Percentiles rank a stretch among this genome's conserved stretches.
These are phyloP conservation scores for Drosophila tanythrix DNA, from an alignment of 2,888 invertebrate genomes.

Conservation along the genomic window DNA sequence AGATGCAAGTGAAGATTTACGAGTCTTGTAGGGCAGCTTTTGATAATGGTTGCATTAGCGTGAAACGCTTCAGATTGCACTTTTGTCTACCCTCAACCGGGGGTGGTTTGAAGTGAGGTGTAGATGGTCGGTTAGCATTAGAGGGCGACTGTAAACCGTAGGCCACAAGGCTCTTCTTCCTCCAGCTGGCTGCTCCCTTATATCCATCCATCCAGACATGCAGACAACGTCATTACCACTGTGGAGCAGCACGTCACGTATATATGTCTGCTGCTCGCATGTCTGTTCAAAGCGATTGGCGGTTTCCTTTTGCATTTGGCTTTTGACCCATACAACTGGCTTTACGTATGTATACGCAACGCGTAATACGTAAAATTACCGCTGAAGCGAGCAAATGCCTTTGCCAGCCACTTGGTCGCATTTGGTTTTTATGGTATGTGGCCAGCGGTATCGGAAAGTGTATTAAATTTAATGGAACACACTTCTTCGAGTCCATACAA, in stretches of 20 bases:
- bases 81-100: conserved; percentile 39
- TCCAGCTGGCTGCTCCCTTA: background rate
- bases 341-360: conserved; percentile 41
- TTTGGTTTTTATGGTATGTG: conserved; percentile 54
- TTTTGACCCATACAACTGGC: conserved; percentile 55
- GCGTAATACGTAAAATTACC: conserved; percentile 48
- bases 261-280: conserved; percentile 61
- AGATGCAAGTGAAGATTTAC: conserved; percentile 76
- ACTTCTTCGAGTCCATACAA: conserved; percentile 39
- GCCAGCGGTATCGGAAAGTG: conserved; percentile 33
- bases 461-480: conserved; percentile 51
- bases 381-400: conserved; percentile 49
- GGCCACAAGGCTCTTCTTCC: conserved; percentile 34
- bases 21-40: conserved; percentile 58
- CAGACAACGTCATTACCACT: conserved; percentile 66
- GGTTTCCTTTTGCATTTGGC: conserved; percentile 61
- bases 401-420: conserved; percentile 62
- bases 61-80: conserved; percentile 69
- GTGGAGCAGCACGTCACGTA: conserved; percentile 57
- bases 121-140: conserved; percentile 31
- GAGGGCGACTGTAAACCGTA: conserved; percentile 52
- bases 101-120: conserved; percentile 2
- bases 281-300: conserved; percentile 48
- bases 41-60: conserved; percentile 78
- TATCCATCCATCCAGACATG: conserved; percentile 11